Evolutionary conservation across 2,113 vertebrate genomes (phyloP).

Genomic region (Cyanoliseus patagonus): DNA sequence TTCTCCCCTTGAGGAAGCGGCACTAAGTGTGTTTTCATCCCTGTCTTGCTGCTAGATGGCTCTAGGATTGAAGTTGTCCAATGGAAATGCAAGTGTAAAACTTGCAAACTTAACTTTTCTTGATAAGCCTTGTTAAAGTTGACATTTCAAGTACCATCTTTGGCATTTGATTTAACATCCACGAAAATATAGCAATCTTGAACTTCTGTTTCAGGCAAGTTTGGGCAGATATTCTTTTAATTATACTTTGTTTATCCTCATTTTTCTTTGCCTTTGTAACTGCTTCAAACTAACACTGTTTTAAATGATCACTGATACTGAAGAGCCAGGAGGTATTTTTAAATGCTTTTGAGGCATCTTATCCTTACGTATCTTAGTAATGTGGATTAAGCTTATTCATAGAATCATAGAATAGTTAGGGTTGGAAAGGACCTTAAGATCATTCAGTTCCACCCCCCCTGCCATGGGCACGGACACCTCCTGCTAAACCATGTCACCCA

Average conservation of each 20-base stretch:
- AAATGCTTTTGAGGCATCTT: neutral
- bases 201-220: conserved; percentile 13
- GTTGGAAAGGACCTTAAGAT: no score
- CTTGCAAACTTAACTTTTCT: neutral
- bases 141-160: neutral
- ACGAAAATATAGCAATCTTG: neutral
- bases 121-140: neutral
- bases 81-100: neutral
- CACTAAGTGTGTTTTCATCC: neutral
- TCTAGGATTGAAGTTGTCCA: neutral
- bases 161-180: conserved; percentile 1
- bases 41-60: neutral
- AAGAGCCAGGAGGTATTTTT: neutral
- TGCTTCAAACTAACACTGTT: neutral
- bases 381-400: neutral
- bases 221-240: neutral
- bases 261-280: conserved; percentile 6
- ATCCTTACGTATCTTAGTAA: neutral
- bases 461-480: no score
- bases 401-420: no score
- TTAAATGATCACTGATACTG: neutral
- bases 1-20: neutral
- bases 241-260: neutral
- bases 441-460: no score
- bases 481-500: no score